Base-by-base conservation (phyloP, 2,113 vertebrate species). In the Trichechus manatus region DNA sequence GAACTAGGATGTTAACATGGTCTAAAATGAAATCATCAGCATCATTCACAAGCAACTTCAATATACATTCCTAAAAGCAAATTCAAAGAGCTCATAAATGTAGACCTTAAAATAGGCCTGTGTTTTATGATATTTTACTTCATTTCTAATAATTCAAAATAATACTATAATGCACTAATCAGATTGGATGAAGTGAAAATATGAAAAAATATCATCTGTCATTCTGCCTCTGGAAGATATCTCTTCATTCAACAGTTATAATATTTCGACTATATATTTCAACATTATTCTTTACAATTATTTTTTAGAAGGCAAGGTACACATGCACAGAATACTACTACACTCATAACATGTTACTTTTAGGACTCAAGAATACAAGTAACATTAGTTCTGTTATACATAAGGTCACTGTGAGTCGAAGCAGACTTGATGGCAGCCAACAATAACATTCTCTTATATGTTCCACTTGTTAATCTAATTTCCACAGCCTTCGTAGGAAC, bases 1-100 rank as follows among this genome's bases (percentile, higher is more conserved):
- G 68, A 63, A 64, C 39, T 36, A 89, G 23, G 33, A 81, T 75
- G n/a, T 85, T 75, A 80, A 70, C 68, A 72, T 91, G 68, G 94
- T 66, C 89, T 96, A 98, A 91, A 97, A 97, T 87, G 96, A 97
- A 97, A 93, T 93, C 81, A 95, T 70, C 36, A 77, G 77, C 68
- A 47, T 87, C 64, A 97, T 95, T 90, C 88, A 93, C 29, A 97
- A 94, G 93, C 50, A 95, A 94, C 96, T 70, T 97, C 33, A 44
- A 98, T 94, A 96, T 75, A 93, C 23, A 64, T 53, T 78, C 47
- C 90, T 77, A 93, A 96, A 96, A 85, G 70, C 89, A 94, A 97
- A 97, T 92, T 96, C 86, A 81, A 83, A 92, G 66, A 93, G 81
- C 91, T 97, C 64, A 80, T 90, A 96, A 89, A 97, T 63, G 78